These are phyloP conservation scores for Spisula subtruncata DNA, from an alignment of 2,888 invertebrate genomes.

Conservation along the genomic window DNA sequence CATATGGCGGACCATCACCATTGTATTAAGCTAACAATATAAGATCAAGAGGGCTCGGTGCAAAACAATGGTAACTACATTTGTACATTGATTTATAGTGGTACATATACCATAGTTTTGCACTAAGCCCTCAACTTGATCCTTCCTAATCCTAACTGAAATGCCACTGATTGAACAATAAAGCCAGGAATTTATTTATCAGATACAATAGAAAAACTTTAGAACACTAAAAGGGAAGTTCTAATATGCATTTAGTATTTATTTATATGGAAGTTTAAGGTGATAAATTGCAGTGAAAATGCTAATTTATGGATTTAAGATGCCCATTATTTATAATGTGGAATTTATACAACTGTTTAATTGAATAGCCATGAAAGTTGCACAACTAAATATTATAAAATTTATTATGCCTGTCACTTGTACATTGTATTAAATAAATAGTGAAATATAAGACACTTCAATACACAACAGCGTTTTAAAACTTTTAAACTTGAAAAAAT, in stretches of 20 bases:
- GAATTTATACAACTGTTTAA: not conserved
- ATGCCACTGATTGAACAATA: not conserved
- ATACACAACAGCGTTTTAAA: too few species aligned
- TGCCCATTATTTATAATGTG: not conserved
- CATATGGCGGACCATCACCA: not conserved
- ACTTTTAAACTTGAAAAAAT: too few species aligned
- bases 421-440: too few species aligned
- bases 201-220: not conserved
- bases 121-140: too few species aligned
- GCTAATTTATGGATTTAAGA: constrained; percentile 8
- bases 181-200: not conserved
- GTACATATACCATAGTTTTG: too few species aligned
- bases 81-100: too few species aligned
- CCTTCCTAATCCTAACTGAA: not conserved
- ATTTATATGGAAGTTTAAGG: not conserved
- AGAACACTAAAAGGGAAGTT: not conserved
- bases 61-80: too few species aligned
- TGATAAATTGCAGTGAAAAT: not conserved
- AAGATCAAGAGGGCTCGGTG: too few species aligned
- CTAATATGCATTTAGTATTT: not conserved
- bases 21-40: not conserved
- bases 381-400: too few species aligned
- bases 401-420: too few species aligned
- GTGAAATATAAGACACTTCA: too few species aligned
- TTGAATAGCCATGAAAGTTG: too few species aligned